A percentile compares a stretch with the other conserved stretches of the same genome.
Conservation (phyloP, 2,797 vertebrate genomes). For the Chromobotia macracanthus region DNA sequence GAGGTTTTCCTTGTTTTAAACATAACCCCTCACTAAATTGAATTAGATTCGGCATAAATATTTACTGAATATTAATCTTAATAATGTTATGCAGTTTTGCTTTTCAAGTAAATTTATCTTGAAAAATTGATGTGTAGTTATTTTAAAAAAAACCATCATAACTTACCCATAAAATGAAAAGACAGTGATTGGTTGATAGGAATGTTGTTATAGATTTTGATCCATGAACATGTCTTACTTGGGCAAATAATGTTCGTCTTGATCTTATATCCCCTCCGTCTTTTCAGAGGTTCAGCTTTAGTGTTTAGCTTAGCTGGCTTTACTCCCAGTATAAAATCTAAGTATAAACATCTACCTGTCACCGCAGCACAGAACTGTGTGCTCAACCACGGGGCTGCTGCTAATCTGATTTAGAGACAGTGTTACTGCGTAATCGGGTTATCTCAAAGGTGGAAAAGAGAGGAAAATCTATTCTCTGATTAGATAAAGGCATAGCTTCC, state of each 20-base stretch:
- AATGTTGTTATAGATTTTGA: neutral
- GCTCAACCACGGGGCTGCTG: slow-evolving; percentile 24
- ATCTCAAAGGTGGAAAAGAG: slow-evolving; percentile 50
- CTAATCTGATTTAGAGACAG: slow-evolving; percentile 49
- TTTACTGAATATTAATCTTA: too few species aligned
- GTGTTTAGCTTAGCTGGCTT: slow-evolving; percentile 59
- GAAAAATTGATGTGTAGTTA: too few species aligned
- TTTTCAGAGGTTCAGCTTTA: neutral
- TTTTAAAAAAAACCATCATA: too few species aligned
- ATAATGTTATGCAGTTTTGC: too few species aligned
- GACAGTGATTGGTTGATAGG: neutral
- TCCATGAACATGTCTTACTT: neutral
- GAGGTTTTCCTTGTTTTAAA: neutral
- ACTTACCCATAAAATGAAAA: neutral
- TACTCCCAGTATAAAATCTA: slow-evolving; percentile 68
- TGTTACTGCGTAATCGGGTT: slow-evolving; percentile 48
- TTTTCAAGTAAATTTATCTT: too few species aligned
- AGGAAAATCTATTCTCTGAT: slow-evolving; percentile 48
- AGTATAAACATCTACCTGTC: slow-evolving; percentile 60
- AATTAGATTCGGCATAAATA: neutral
- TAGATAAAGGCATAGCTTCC: slow-evolving; percentile 53
- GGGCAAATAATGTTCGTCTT: too few species aligned
- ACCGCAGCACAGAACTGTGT: slow-evolving; percentile 44
- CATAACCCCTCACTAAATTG: neutral
- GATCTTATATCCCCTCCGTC: too few species aligned